A percentile compares a stretch with the other conserved stretches of the same genome.
Evolutionary conservation across 2,113 vertebrate species (phyloP).

Genomic region (Grallaria varia): DNA sequence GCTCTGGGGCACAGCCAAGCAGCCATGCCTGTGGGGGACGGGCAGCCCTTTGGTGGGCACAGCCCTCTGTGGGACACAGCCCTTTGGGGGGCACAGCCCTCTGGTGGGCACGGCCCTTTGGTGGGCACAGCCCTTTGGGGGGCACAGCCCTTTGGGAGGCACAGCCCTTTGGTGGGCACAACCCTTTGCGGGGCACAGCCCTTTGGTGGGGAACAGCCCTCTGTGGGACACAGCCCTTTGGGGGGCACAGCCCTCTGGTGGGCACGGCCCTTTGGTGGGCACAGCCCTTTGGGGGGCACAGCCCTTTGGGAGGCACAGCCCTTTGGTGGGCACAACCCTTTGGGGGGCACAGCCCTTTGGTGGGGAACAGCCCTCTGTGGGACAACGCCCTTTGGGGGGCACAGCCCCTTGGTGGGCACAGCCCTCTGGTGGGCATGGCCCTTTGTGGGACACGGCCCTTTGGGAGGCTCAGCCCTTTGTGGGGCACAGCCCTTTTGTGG

Average conservation of each 20-base stretch:
- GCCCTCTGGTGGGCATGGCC: neutral
- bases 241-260: neutral
- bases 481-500: neutral
- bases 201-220: neutral
- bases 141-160: too few species aligned
- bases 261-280: neutral
- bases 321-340: fast-evolving
- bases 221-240: neutral
- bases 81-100: neutral
- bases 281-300: neutral
- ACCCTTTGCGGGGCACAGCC: neutral
- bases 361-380: neutral
- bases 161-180: neutral
- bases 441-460: too few species aligned
- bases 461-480: too few species aligned
- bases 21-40: neutral
- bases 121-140: neutral
- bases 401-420: neutral
- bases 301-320: neutral
- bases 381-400: neutral
- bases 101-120: neutral
- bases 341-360: neutral
- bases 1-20: neutral
- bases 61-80: neutral
- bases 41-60: neutral